Evolutionary conservation across 2,113 vertebrate species (phyloP), one percentile per base, ranked within the genome.

Genomic region (Himantopus leucocephalus): DNA sequence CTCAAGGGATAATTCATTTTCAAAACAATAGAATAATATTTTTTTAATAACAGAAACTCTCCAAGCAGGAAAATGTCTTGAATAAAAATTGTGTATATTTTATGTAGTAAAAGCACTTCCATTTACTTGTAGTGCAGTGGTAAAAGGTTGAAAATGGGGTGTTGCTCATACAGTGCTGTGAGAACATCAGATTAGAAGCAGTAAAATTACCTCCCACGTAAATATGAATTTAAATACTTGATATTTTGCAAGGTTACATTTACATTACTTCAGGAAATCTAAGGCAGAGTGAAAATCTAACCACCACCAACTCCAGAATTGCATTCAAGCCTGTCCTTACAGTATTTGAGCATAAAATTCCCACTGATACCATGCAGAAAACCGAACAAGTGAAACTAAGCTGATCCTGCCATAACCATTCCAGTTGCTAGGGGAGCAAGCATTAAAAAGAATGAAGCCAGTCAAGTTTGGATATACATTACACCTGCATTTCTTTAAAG

Each of bases 141-240:
- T 96, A 91, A 91, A 95, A 95, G 84, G 73, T 81, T 94, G 92
- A 91, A 96, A 92, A 94, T 70, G n/a, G 67, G 77, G 84, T 96
- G 87, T 83, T 97, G 91, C 55, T 94, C 50, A 37, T 91, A 66
- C 21, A 63, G 66, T 55, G 77, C 89, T 97, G 89, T 97, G 96
- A 96, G 96, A 97, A 97, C 93, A 92, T 96, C 94, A 94, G 95
- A 97, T 96, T 95, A 96, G 81, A 96, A 83, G 92, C 78, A 96
- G 83, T 94, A 95, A 94, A 95, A 82, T 83, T 78, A 90, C 94
- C 95, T 96, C 92, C 94, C 81, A 97, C 93, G 1, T 94, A 89
- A 96, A 96, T 79, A 88, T 32, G 30, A 87, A 94, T 97, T 97
- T 95, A 95, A 97, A 97, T 97, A 90, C 90, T 84, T 88, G 87